A percentile compares a stretch with the other conserved stretches of the same genome.
phyloP scores from a whole-genome alignment of 2,888 invertebrate species.

The Rhyacophila evoluta region DNA sequence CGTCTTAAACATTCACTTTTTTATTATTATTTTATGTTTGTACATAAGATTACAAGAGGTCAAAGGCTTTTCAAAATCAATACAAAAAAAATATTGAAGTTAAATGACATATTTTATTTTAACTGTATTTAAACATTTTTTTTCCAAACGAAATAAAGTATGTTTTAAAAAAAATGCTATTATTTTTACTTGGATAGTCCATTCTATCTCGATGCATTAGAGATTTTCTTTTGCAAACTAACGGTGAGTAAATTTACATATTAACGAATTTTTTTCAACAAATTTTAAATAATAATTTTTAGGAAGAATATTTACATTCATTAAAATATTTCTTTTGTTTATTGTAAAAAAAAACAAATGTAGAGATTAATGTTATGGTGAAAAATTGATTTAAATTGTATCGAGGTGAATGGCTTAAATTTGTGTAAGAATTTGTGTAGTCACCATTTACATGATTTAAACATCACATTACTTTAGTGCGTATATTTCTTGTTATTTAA shows the following conservation, averaged over 20 bases:
- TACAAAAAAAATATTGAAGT: no score
- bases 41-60: constrained; percentile 50
- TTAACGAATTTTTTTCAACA: no score
- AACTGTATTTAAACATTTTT: no score
- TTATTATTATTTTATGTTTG: constrained; percentile 41
- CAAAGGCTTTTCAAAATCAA: constrained; percentile 42
- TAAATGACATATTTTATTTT: no score
- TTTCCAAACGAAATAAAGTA: no score
- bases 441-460: neutral
- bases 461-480: constrained; percentile 30
- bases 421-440: neutral
- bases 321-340: constrained; percentile 53
- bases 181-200: no score
- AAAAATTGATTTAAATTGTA: constrained; percentile 55
- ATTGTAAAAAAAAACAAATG: constrained; percentile 51
- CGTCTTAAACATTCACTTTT: neutral
- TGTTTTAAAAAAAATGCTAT: no score
- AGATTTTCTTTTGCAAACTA: no score
- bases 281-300: no score
- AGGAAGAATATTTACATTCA: constrained; percentile 51
- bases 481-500: constrained; percentile 38
- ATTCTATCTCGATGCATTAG: no score
- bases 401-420: constrained; percentile 26
- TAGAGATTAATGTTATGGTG: constrained; percentile 47
- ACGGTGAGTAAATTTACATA: no score